Conservation (phyloP, 2,888 invertebrate species). For the Oxycera nigricornis region DNA sequence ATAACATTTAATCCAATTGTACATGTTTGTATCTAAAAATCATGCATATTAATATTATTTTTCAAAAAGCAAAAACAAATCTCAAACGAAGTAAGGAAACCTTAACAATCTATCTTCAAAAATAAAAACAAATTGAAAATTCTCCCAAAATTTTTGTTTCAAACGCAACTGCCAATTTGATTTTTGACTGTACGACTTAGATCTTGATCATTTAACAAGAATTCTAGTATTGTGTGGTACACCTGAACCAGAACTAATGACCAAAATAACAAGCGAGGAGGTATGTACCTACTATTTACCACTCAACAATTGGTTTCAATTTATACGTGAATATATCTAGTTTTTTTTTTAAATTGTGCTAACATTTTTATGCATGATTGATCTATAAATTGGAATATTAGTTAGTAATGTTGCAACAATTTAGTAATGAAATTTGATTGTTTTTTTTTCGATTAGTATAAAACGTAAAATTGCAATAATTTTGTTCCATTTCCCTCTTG, state of each 20-base stretch:
- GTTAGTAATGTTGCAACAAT: no score
- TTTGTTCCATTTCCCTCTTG: no score
- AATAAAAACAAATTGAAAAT: constrained; percentile 45
- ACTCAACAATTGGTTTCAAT: constrained; percentile 15
- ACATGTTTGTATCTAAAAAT: no score
- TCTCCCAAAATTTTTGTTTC: constrained; percentile 18
- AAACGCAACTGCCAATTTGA: constrained; percentile 18
- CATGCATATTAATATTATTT: background rate
- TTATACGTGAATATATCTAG: constrained; percentile 35
- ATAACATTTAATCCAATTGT: no score
- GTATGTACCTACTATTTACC: constrained; percentile 64
- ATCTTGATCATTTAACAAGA: constrained; percentile 89
- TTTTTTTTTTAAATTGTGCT: no score
- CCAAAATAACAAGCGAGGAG: constrained; percentile 88
- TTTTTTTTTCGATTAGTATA: no score
- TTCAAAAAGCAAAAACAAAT: constrained; percentile 7
- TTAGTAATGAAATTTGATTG: no score
- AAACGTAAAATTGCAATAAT: no score
- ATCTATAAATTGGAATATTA: no score
- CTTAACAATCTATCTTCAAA: constrained; percentile 25
- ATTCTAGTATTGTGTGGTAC: constrained; percentile 88
- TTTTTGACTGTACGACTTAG: constrained; percentile 62
- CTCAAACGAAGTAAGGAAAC: no score
- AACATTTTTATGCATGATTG: no score
- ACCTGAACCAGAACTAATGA: constrained; percentile 80